Percentiles rank a stretch among this genome's conserved stretches.
Evolutionary conservation across 2,888 invertebrate species (phyloP).

Genomic region (Melinaea menophilus): DNA sequence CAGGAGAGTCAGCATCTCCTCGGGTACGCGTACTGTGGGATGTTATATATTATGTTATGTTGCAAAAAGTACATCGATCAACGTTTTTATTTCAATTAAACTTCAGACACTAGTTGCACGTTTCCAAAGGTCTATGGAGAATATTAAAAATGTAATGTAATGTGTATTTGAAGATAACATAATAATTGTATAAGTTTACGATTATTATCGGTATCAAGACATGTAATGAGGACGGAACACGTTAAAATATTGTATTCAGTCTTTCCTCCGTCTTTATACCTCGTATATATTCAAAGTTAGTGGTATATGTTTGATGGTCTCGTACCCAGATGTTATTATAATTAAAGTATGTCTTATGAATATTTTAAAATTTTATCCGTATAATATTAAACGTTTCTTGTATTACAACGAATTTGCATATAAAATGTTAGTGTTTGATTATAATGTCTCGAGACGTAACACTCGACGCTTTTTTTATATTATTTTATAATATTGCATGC

Average conservation of each 20-base stretch:
- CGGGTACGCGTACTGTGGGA: no score
- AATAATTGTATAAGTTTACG: no score
- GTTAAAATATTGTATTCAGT: constrained; percentile 20
- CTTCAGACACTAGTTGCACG: no score
- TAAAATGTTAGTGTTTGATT: constrained; percentile 43
- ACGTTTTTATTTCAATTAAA: no score
- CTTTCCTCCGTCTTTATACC: constrained; percentile 10
- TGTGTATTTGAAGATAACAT: no score
- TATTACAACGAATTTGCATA: constrained; percentile 52
- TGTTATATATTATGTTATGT: no score
- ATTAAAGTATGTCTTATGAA: constrained; percentile 61
- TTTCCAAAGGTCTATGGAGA: no score
- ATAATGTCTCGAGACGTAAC: constrained; percentile 19
- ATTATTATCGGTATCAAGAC: constrained; percentile 22
- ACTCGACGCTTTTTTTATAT: background rate
- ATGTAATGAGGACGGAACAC: constrained; percentile 32
- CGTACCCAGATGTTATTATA: constrained; percentile 30
- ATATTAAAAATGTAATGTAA: no score
- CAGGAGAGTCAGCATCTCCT: background rate
- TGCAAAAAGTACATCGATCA: no score
- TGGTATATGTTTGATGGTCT: constrained; percentile 4
- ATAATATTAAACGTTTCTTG: constrained; percentile 50
- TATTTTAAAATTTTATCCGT: constrained; percentile 43
- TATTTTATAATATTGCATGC: background rate
- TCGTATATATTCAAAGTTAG: constrained; percentile 2